phyloP scores from a whole-genome alignment of 2,888 invertebrate genomes.

The Drosophila antonietae region DNA sequence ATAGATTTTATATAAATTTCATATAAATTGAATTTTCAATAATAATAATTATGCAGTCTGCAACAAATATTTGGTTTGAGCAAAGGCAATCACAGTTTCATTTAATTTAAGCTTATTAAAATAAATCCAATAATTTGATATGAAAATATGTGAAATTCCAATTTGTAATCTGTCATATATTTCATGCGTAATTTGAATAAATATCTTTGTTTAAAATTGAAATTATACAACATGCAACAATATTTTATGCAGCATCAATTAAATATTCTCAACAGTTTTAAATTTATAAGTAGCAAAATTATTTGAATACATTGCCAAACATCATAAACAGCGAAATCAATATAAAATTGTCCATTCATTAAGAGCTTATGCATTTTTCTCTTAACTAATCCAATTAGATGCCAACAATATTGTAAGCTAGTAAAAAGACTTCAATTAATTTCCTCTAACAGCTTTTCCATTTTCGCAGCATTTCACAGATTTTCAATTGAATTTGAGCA shows the following conservation, averaged over 20 bases:
- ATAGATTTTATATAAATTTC: too few species aligned
- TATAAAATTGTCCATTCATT: neutral
- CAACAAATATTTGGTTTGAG: too few species aligned
- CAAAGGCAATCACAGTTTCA: too few species aligned
- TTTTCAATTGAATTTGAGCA: too few species aligned
- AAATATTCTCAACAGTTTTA: neutral
- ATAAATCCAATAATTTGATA: too few species aligned
- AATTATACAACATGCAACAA: too few species aligned
- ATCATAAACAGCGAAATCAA: neutral
- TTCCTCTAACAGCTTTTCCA: neutral
- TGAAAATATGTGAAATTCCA: too few species aligned
- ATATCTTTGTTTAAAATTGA: neutral
- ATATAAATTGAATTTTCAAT: too few species aligned
- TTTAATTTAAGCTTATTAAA: too few species aligned
- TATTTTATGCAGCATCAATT: neutral
- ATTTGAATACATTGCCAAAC: too few species aligned
- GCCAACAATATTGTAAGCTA: neutral
- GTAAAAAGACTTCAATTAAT: neutral
- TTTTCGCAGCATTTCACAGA: neutral
- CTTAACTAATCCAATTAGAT: constrained; percentile 6
- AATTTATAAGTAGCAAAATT: neutral
- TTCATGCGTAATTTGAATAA: neutral
- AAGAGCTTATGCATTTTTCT: neutral
- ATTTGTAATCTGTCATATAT: too few species aligned
- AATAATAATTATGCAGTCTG: too few species aligned